Percentiles rank a stretch among this genome's conserved stretches.
phyloP scores from a whole-genome alignment of 2,113 vertebrate species.

The Rhinopithecus roxellana region DNA sequence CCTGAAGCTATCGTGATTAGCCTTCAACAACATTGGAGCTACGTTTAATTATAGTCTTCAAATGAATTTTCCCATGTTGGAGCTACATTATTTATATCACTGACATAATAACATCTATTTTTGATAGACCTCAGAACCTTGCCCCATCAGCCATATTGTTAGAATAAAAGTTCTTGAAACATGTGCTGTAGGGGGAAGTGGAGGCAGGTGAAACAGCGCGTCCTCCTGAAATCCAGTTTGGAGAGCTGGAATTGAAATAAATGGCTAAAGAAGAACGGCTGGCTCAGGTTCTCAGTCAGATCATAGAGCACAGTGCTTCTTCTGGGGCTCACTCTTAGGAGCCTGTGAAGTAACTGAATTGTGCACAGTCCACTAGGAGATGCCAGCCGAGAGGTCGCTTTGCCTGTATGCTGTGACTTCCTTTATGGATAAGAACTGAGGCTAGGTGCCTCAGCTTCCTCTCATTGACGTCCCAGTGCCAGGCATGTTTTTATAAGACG shows the following conservation, averaged over 20 bases:
- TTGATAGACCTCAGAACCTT: slow-evolving; percentile 5
- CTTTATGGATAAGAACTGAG: not conserved
- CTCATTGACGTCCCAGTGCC: not conserved
- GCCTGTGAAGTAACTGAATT: not conserved
- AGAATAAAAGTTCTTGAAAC: slow-evolving; percentile 18
- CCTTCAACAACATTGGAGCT: slow-evolving; percentile 60
- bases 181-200: not conserved
- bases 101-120: slow-evolving; percentile 56
- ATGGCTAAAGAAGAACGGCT: not conserved
- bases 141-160: not conserved
- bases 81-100: slow-evolving; percentile 63
- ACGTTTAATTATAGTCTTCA: slow-evolving; percentile 64
- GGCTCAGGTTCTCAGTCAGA: not conserved
- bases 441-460: not conserved
- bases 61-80: slow-evolving; percentile 9
- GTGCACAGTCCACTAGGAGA: not conserved
- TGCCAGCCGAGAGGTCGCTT: too few species aligned
- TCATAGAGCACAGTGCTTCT: not conserved
- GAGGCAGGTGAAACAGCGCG: not conserved
- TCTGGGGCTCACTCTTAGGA: not conserved
- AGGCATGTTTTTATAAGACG: not conserved
- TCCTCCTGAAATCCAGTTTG: not conserved
- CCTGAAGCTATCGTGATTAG: slow-evolving; percentile 36
- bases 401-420: not conserved
- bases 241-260: not conserved